Base-by-base conservation (phyloP, 1,140 invertebrate species). In the Camponotus pennsylvanicus region DNA sequence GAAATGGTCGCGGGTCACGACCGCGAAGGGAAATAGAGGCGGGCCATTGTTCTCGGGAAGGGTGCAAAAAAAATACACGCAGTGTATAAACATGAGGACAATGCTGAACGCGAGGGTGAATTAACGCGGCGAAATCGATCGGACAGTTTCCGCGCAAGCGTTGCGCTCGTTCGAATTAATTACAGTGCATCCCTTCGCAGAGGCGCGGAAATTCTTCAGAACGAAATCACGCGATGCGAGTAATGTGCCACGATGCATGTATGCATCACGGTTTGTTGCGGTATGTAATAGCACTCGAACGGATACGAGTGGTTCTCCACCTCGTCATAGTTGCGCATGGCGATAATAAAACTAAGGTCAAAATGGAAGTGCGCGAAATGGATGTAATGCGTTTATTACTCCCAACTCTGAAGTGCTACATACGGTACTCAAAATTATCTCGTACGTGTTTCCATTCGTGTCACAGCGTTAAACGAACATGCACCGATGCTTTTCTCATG, bases 101-200 rank as follows among this genome's bases (percentile, higher is more conserved):
- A 34, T 15, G 7, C 27, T 55, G 55, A 27, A 40, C 18, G 79
- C 32, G 11, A 75, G 59, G 45, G 69, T 63, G 61, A 73, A 83
- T 83, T 83, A 83, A 32, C 37, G 55, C 15, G 37, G 27, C n/a
- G 27, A 73, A 82, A 83, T 83, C 40, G 79, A 83, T 73, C 40
- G 40, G 37, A 37, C 40, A 45, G 27, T 73, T 83, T 63, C 52
- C 69, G 40, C 37, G 52, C 27, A 55, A 49, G 40, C 32, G 45
- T 82, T 61, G 40, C 59, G 67, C 40, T 13, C 67, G 0, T 11
- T 6, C 13, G 21, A 73, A 83, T 83, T 83, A 83, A 83, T 83
- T 83, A 83, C 69, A 27, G 27, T 21, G 42, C 67, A 45, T 34
- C 52, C 13, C 42, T 83, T 49, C 40, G 13, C 13, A 15, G 52